Evolutionary conservation across 1,140 invertebrate species (phyloP).

Genomic region (Drosophila novamexicana): DNA sequence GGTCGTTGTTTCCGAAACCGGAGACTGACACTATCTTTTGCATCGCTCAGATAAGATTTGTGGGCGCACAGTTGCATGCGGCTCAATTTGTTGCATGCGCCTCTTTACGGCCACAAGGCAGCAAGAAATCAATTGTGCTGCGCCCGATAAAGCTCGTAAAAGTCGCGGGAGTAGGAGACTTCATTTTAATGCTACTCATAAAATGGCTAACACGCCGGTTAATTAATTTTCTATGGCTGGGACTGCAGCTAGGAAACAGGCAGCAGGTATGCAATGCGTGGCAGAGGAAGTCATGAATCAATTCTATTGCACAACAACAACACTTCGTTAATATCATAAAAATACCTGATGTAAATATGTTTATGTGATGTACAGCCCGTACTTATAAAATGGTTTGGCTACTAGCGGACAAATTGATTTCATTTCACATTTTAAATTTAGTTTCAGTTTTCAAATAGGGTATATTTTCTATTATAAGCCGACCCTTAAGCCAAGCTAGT

Average conservation of each 20-base stretch:
- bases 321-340: constrained; percentile 1
- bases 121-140: constrained; percentile 36
- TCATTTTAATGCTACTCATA: constrained; percentile 58
- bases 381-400: no score
- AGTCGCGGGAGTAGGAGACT: constrained; percentile 18
- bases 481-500: no score
- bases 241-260: constrained; percentile 24
- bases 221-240: constrained; percentile 50
- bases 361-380: not conserved
- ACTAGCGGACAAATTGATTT: no score
- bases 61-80: constrained; percentile 35
- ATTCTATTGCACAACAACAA: constrained; percentile 33
- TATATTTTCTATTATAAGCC: no score
- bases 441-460: no score
- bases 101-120: constrained; percentile 11
- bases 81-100: constrained; percentile 54
- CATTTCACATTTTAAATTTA: no score
- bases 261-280: constrained; percentile 8
- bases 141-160: constrained; percentile 66
- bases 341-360: not conserved
- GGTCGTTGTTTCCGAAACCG: constrained; percentile 4
- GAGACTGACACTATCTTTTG: constrained; percentile 33
- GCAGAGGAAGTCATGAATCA: constrained; percentile 71
- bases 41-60: constrained; percentile 45
- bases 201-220: constrained; percentile 55